Percentiles rank a stretch among this genome's conserved stretches.
phyloP scores from a whole-genome alignment of 2,888 invertebrate species.

The Tiphia femorata region DNA sequence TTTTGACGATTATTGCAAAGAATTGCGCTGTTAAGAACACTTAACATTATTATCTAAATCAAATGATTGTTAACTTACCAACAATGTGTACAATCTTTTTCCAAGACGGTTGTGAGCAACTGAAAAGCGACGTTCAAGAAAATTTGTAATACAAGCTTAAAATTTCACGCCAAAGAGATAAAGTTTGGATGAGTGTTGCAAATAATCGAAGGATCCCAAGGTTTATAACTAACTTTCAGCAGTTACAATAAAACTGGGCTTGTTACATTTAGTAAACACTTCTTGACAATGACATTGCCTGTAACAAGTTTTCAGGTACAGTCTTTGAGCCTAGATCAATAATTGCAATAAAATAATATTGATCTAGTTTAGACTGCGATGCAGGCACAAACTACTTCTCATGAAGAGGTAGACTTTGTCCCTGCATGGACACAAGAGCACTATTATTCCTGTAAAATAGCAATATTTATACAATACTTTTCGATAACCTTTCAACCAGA shows the following conservation, averaged over 20 bases:
- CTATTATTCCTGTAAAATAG: slow-evolving; percentile 43
- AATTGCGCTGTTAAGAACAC: too few relatives aligned
- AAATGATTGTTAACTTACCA: too few relatives aligned
- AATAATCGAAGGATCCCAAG: too few relatives aligned
- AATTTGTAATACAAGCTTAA: too few relatives aligned
- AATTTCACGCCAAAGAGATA: too few relatives aligned
- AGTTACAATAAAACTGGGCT: not conserved
- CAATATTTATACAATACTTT: slow-evolving; percentile 3
- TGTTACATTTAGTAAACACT: slow-evolving; percentile 10
- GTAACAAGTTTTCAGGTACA: slow-evolving; percentile 76
- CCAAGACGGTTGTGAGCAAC: too few relatives aligned
- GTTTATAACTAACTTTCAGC: not conserved
- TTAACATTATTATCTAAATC: too few relatives aligned
- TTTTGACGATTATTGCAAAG: too few relatives aligned
- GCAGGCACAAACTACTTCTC: slow-evolving; percentile 74
- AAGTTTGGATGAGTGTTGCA: too few relatives aligned
- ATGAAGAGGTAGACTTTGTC: slow-evolving; percentile 72
- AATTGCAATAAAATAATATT: slow-evolving; percentile 20
- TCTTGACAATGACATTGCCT: slow-evolving; percentile 55
- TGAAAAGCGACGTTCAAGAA: too few relatives aligned
- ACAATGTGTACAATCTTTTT: too few relatives aligned
- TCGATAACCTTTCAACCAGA: too few relatives aligned
- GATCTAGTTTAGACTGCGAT: slow-evolving; percentile 64
- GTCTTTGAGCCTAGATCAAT: slow-evolving; percentile 61
- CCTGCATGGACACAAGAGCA: slow-evolving; percentile 68